Base-by-base conservation (phyloP, 2,888 invertebrate species). In the Cyclophora punctaria region DNA sequence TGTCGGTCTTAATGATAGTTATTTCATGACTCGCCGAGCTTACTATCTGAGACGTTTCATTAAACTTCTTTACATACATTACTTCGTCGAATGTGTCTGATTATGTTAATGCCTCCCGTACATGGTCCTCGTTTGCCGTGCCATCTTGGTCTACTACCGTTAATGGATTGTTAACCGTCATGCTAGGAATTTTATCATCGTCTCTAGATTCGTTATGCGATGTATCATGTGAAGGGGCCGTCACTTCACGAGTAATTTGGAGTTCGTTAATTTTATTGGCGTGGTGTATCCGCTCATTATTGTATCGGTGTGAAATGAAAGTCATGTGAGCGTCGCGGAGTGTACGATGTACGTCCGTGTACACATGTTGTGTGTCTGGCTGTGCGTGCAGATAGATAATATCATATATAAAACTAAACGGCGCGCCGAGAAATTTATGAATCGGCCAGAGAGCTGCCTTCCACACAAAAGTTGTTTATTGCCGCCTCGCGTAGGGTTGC, bases 381-480 rank as follows among this genome's bases (percentile, higher is more conserved):
- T 42, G 73, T 78, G 80, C 77, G 81, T 80, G 79, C 71, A 72
- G 76, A 80, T 80, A 83, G 83, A 83, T 82, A 83, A 78, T 78
- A 83, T 84, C 79, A 69, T 77, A 72, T 77, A 80, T 82, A 83
- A 82, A 84, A 83, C 83, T 82, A 83, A 85, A 81, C 78, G 82
- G 78, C 80, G 79, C 81, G 81, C 79, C 69, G 78, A 73, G 70
- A 80, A 83, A 85, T 86, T 86, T 87, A 87, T 87, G 85, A 84
- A 84, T 83, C 83, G 75, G 70, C 74, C 69, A 60, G 71, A 72
- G 78, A 78, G 79, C 78, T 83, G 84, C 85, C 84, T 85, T 87
- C 86, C 79, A 83, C 83, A 83, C 85, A 82, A 83, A 84, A 80
- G 78, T 86, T 82, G 84, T 88, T 86, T 87, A 87, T 84, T 72